A percentile compares a stretch with the other conserved stretches of the same genome.
Conservation (phyloP, 1,140 invertebrate genomes). For the honey bee (Apis mellifera) region Amel_HAv3.1 CM009937.2:13351001-13351500, state of each 20-base stretch:
- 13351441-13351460: neutral
- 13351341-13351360: neutral
- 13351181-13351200: neutral
- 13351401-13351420: too few relatives aligned
- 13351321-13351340: neutral
- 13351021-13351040: conserved; percentile 74
- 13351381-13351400: neutral
- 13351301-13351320: conserved; percentile 27
- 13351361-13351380: neutral
- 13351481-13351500: too few relatives aligned
- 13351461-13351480: too few relatives aligned
- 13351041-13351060: conserved; percentile 69
- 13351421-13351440: neutral
- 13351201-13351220: conserved; percentile 25
- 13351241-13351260: neutral
- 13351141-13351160: conserved; percentile 24
- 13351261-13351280: conserved; percentile 30
- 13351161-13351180: neutral
- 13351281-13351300: conserved; percentile 32
- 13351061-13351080: conserved; percentile 74
- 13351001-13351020: conserved; percentile 68
- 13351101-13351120: conserved; percentile 29
- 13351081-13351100: conserved; percentile 55
- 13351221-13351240: neutral
- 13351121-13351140: conserved; percentile 21